Evolutionary conservation across 2,888 invertebrate genomes (phyloP), one percentile per base, ranked within the genome.

Genomic region (Cosmorhoe ocellata): DNA sequence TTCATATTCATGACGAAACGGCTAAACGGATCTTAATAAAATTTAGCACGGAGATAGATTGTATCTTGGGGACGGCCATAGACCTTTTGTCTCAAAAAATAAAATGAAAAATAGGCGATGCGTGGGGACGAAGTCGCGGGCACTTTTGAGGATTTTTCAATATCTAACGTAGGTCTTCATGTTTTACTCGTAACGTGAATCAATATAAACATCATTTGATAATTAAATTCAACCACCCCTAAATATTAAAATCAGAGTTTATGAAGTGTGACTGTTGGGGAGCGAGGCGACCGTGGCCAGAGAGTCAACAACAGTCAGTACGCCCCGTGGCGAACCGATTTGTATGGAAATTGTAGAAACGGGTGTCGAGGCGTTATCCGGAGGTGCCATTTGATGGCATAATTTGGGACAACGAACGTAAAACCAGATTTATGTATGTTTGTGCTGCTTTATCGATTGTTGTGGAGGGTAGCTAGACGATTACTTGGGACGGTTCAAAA

Each of bases 231-330:
- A 36, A 65, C 63, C 63, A 64, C 47, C 41, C 52, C 64, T 57
- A 69, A 80, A 87, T 87, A 88, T 86, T 85, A 85, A 85, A 88
- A 87, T 84, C 74, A 79, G 79, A 85, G 87, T 89, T 86, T 88
- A 90, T 84, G 85, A 84, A 80, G 79, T 85, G 85, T 80, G 80
- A 83, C 81, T 70, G 32, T 12, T 6, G 45, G 61, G 61, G 58
- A 4, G 41, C 34, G 54, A 47, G 43, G 51, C 56, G 47, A 48
- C 32, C 13, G 32, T 36, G 44, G 18, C 14, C 38, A 51, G 32
- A 53, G 41, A 18, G 2, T 27, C 18, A 34, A 14, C 30, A 42
- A 24, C 24, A 42, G 48, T 49, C 61, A 63, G 65, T 71, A 69
- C 44, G 24, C 52, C 47, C 78, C 84, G 85, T 80, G 76, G 78